Base-by-base conservation (phyloP, 2,797 vertebrate species). In the Pangasius djambal region DNA sequence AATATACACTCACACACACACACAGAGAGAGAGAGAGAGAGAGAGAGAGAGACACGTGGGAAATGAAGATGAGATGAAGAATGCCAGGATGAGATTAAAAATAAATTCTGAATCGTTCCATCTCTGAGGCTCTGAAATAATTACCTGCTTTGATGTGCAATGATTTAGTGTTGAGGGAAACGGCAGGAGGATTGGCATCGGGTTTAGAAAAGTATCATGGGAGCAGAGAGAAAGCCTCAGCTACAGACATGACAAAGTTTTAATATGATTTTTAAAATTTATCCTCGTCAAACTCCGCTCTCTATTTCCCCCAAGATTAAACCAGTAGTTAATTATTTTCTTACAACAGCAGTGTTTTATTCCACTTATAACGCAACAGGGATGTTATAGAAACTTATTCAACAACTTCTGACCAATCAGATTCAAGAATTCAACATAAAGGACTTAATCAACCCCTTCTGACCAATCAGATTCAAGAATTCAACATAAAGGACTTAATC, bases 141-240 rank as follows among this genome's bases (percentile, higher is more conserved):
- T 93, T 92, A 88, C 81, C 70, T 91, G 89, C 61, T 87, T 87
- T 86, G 34, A 88, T 89, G 86, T 85, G 40, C 90, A 87, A 92
- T 93, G 93, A 90, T 83, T 87, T 86, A 44, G 16, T 83, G 77
- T 69, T 50, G 69, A 63, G 40, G 87, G 81, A 74, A 72, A 50
- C 57, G 31, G 84, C 63, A 63, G 85, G 63, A 72, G 9, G 84
- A 28, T 50, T 48, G 37, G 87, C 40, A 15, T 28, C 37, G 25
- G n/a, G 67, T 83, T 34, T 79, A 67, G 88, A 70, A 70, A 70
- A 40, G 88, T 75, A 52, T 82, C 83, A 61, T 78, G 89, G 89
- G 87, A 88, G 82, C 59, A 67, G 70, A 75, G 44, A 63, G 81
- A n/a, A 40, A 61, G 1, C 55, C 65, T 77, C 28, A 13, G 55